Percentiles rank a stretch among this genome's conserved stretches.
Evolutionary conservation across 2,888 invertebrate genomes (phyloP).

Genomic region (Sthenelais limicola): DNA sequence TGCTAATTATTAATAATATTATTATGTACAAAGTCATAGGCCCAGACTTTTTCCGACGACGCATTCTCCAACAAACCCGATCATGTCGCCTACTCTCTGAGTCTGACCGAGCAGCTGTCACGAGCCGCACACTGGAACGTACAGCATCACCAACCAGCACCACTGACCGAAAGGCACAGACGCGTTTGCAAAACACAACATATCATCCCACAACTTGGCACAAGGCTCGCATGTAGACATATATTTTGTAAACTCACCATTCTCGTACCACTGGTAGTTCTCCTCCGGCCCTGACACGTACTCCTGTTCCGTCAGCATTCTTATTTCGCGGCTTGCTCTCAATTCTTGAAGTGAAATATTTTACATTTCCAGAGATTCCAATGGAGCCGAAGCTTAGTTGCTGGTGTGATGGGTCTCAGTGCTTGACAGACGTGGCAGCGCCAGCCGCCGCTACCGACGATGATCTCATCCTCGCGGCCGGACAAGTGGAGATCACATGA

Average conservation of each 20-base stretch:
- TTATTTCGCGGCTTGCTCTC: not conserved
- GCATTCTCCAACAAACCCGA: too few species aligned
- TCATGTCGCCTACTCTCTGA: too few species aligned
- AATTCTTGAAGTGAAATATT: not conserved
- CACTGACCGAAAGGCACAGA: too few species aligned
- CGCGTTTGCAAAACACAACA: too few species aligned
- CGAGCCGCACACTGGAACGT: too few species aligned
- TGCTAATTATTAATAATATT: too few species aligned
- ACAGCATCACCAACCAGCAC: too few species aligned
- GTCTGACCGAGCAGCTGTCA: too few species aligned
- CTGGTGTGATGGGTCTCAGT: not conserved
- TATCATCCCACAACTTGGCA: too few species aligned
- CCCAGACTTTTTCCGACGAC: too few species aligned
- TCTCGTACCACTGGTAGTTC: constrained; percentile 36
- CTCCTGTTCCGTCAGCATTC: constrained; percentile 40
- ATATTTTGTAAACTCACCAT: constrained; percentile 34
- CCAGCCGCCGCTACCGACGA: constrained; percentile 13
- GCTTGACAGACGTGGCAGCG: constrained; percentile 20
- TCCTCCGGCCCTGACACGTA: constrained; percentile 37
- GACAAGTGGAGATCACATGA: constrained; percentile 25
- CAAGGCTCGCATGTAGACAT: too few species aligned
- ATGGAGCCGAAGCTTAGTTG: not conserved
- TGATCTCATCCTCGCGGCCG: constrained; percentile 27
- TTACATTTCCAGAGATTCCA: not conserved
- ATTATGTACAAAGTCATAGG: too few species aligned